These are phyloP conservation scores for Plumapathes pennacea DNA, from an alignment of 92 coral and sea anemone genomes.

Conservation along the genomic window DNA sequence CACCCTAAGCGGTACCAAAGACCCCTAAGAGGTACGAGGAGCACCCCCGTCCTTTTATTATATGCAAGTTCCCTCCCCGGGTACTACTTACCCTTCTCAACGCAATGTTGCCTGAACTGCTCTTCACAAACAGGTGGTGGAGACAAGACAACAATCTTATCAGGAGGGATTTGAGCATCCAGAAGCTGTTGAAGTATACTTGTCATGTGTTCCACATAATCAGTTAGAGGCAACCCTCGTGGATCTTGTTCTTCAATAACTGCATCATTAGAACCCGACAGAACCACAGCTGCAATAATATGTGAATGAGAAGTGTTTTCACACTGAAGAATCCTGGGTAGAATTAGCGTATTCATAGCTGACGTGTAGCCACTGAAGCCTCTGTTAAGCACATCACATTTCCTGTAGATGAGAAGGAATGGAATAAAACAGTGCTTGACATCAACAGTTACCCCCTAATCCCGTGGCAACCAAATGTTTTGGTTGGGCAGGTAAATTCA, in stretches of 20 bases:
- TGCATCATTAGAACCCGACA: conserved; percentile 87
- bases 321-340: conserved; percentile 60
- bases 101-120: conserved; percentile 36
- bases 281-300: conserved; percentile 61
- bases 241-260: conserved; percentile 36
- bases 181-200: conserved; percentile 56
- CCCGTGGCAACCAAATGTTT: no score
- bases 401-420: conserved; percentile 38
- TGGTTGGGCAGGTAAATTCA: no score
- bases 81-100: conserved; percentile 46
- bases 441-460: no score
- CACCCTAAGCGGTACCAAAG: no score
- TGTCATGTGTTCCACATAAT: conserved; percentile 53
- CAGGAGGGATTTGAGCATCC: conserved; percentile 49
- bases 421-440: not conserved
- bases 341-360: conserved; percentile 56
- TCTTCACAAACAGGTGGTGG: conserved; percentile 75
- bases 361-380: conserved; percentile 91
- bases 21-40: no score
- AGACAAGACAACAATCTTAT: conserved; percentile 59
- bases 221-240: conserved; percentile 48
- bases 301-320: conserved; percentile 67
- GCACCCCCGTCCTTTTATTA: no score
- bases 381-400: conserved; percentile 93
- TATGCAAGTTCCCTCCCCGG: no score